phyloP scores from a whole-genome alignment of 2,113 vertebrate genomes.

The Puffinus mauretanicus region DNA sequence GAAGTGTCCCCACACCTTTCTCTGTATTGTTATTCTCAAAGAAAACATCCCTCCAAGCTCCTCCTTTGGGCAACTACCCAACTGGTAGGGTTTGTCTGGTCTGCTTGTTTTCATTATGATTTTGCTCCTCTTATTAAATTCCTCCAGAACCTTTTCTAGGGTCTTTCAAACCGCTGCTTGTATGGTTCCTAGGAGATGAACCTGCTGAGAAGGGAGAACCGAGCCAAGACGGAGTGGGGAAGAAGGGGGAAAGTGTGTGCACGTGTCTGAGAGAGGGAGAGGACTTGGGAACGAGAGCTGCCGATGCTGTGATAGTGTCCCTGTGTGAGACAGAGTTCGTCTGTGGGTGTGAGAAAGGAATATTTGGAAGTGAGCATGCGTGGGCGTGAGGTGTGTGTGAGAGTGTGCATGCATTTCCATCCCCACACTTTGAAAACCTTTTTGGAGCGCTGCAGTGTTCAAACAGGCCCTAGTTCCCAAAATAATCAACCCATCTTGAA shows the following conservation, averaged over 20 bases:
- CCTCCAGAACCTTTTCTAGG: not conserved
- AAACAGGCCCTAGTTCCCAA: not conserved
- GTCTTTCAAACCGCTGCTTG: not conserved
- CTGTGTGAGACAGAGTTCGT: not conserved
- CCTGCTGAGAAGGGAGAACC: not conserved
- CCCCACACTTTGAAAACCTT: conserved; percentile 13
- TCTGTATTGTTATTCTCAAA: not conserved
- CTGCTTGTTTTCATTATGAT: not conserved
- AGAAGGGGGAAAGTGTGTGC: not conserved
- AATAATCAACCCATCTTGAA: not conserved
- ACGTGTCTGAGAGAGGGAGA: not conserved
- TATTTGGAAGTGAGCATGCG: not conserved
- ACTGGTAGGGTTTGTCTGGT: not conserved
- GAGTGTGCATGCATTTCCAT: not conserved
- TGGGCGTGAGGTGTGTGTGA: conserved; percentile 55
- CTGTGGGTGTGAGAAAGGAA: conserved; percentile 44
- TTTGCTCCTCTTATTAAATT: not conserved
- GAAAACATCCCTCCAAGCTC: not conserved
- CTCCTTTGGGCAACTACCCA: not conserved
- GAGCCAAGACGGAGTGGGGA: rapidly evolving
- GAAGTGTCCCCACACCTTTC: not conserved
- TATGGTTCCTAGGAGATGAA: not conserved
- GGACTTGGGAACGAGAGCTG: not conserved
- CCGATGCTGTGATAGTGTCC: not conserved
- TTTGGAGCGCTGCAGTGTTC: not conserved